A percentile compares a stretch with the other conserved stretches of the same genome.
These are phyloP conservation scores for Pipistrellus pipistrellus DNA, from an alignment of 2,797 vertebrate species.

Conservation along the genomic window DNA sequence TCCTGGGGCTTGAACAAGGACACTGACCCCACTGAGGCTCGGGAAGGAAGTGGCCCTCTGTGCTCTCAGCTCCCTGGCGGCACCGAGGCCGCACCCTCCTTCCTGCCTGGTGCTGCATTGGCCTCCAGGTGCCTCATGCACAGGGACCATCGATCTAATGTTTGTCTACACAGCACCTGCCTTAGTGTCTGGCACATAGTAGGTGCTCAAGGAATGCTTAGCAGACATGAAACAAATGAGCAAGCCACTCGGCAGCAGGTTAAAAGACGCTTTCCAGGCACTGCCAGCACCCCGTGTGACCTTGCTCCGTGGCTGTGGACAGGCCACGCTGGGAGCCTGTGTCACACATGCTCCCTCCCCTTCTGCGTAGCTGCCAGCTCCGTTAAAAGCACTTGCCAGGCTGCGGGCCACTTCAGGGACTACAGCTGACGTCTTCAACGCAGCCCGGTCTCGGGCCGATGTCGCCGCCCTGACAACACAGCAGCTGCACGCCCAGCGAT, in stretches of 20 bases:
- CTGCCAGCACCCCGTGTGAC: neutral
- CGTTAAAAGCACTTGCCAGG: neutral
- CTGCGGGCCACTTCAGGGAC: neutral
- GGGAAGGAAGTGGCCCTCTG: too few species aligned
- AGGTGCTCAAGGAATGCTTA: neutral
- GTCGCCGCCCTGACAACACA: neutral
- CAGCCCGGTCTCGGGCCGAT: neutral
- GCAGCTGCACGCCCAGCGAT: neutral
- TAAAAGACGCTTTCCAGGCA: neutral
- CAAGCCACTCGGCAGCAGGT: neutral
- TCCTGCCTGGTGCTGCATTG: neutral
- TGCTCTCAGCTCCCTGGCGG: too few species aligned
- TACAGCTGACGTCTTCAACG: neutral
- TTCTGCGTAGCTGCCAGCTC: neutral
- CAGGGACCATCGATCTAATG: neutral
- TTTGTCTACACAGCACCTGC: neutral
- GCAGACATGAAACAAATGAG: neutral
- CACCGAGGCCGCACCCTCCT: too few species aligned
- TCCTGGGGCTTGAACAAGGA: too few species aligned
- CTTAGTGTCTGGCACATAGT: neutral
- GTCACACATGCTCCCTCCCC: neutral
- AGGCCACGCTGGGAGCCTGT: neutral
- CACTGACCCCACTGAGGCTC: too few species aligned
- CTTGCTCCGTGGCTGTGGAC: neutral
- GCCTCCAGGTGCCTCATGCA: too few species aligned